Evolutionary conservation across 1,140 invertebrate genomes (phyloP).

Genomic region (Tachypleus tridentatus): DNA sequence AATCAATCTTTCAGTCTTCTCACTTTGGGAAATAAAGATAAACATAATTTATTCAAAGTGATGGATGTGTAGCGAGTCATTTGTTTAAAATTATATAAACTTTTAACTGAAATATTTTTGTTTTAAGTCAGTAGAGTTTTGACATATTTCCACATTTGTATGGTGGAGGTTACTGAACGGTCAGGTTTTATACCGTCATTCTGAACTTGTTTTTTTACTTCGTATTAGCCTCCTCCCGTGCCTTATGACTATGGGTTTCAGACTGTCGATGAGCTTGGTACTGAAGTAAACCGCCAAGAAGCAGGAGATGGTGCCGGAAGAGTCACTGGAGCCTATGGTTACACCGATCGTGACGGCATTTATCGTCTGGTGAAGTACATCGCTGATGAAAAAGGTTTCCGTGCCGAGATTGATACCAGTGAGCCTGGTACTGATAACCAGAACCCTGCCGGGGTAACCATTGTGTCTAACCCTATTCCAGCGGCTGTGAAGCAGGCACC

Average conservation of each 20-base stretch:
- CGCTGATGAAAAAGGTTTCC: slow-evolving; percentile 21
- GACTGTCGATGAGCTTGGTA: slow-evolving; percentile 8
- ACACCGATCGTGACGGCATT: slow-evolving; percentile 11
- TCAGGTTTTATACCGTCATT: too few species aligned
- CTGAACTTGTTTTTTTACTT: too few species aligned
- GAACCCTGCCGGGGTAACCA: slow-evolving; percentile 34
- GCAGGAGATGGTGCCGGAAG: slow-evolving; percentile 10
- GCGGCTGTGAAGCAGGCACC: neutral
- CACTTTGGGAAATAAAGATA: too few species aligned
- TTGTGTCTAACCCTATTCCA: slow-evolving; percentile 30
- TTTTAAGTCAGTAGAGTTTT: too few species aligned
- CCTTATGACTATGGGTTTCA: slow-evolving; percentile 15
- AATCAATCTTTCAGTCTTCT: too few species aligned
- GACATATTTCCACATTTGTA: too few species aligned
- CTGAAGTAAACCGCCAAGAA: slow-evolving; percentile 12
- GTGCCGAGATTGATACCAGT: slow-evolving; percentile 17
- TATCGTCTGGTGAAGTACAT: slow-evolving; percentile 18
- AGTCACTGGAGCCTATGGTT: slow-evolving; percentile 15
- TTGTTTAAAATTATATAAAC: too few species aligned
- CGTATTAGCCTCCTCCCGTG: neutral
- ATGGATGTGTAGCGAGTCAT: too few species aligned
- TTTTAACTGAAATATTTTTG: too few species aligned
- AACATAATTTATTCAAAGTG: too few species aligned
- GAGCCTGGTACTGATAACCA: slow-evolving; percentile 18
- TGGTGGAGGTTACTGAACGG: too few species aligned